A percentile compares a stretch with the other conserved stretches of the same genome.
Evolutionary conservation across 2,888 invertebrate genomes (phyloP).

Genomic region (Scaptomyza flava): DNA sequence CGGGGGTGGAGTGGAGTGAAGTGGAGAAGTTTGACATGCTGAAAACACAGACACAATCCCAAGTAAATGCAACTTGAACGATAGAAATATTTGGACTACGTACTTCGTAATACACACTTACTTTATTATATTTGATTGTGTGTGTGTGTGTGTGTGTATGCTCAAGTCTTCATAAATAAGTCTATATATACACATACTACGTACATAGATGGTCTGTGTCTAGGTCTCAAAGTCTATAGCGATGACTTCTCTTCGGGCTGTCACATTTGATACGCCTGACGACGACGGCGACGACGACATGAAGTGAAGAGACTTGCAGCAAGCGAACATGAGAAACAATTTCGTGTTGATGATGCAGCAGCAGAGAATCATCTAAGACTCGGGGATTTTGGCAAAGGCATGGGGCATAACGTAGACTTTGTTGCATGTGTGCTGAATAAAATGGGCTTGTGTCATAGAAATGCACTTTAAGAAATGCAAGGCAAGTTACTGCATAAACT

Average conservation of each 20-base stretch:
- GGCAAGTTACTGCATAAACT: too few species aligned
- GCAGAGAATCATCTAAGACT: constrained; percentile 51
- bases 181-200: background rate
- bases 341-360: constrained; percentile 47
- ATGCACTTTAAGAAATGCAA: constrained; percentile 35
- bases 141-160: constrained; percentile 67
- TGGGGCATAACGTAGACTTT: constrained; percentile 52
- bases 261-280: constrained; percentile 71
- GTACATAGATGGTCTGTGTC: constrained; percentile 37
- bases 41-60: constrained; percentile 37
- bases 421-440: constrained; percentile 32
- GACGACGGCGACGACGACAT: constrained; percentile 20
- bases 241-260: constrained; percentile 63
- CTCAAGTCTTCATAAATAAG: constrained; percentile 41
- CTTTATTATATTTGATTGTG: constrained; percentile 68
- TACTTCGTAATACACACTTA: constrained; percentile 40
- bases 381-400: constrained; percentile 51
- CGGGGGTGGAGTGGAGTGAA: background rate
- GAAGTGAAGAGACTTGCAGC: constrained; percentile 28
- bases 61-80: constrained; percentile 64
- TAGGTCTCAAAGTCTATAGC: constrained; percentile 54
- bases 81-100: constrained; percentile 60
- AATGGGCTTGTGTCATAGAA: constrained; percentile 1
- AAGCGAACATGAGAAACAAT: constrained; percentile 48
- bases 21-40: constrained; percentile 40